Base-by-base conservation (phyloP, 2,797 vertebrate genomes). In the Acrocephalus scirpaceus region DNA sequence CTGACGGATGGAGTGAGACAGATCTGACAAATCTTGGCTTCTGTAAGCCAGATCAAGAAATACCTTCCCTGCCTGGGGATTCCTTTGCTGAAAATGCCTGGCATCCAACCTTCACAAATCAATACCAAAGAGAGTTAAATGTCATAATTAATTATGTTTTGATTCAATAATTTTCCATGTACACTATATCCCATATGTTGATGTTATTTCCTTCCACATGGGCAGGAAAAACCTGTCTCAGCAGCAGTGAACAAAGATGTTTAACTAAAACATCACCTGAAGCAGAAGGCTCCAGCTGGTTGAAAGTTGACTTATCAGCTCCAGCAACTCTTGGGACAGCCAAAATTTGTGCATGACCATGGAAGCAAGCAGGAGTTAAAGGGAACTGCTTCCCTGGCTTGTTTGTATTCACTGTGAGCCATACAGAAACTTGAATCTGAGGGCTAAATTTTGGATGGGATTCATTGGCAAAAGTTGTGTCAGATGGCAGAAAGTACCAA, bases 231-330 rank as follows among this genome's bases (percentile, higher is more conserved):
- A 18, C 32, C 40, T 89, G 13, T 36, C 45, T 92, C 64, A 65
- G 65, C 78, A 92, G 48, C 62, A 65, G 22, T 19, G 27, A 64
- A 36, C 13, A 44, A 56, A 70, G 27, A 25, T 53, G 65, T 71
- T 92, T 79, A 58, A 45, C 58, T 88, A n/a, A 61, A 91, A 58
- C 29, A 88, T 94, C 83, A 91, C 23, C 77, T 82, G 61, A 93
- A 88, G 54, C 69, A 73, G 48, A 51, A 78, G 36, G 69, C 29
- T 92, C 56, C 80, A 97, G 50, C 71, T 96, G 77, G 20, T 66
- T 76, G 72, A 83, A 79, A 45, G 38, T 87, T 3, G 1, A 58
- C 26, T 75, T 84, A 5, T 0, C 16, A 57, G 66, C 17, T 89
- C 34, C 29, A 60, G 50, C 32, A 81, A 4, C 36, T 87, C 17